Evolutionary conservation across 2,888 invertebrate genomes (phyloP), one percentile per base, ranked within the genome.

Genomic region (Brenthis daphne): DNA sequence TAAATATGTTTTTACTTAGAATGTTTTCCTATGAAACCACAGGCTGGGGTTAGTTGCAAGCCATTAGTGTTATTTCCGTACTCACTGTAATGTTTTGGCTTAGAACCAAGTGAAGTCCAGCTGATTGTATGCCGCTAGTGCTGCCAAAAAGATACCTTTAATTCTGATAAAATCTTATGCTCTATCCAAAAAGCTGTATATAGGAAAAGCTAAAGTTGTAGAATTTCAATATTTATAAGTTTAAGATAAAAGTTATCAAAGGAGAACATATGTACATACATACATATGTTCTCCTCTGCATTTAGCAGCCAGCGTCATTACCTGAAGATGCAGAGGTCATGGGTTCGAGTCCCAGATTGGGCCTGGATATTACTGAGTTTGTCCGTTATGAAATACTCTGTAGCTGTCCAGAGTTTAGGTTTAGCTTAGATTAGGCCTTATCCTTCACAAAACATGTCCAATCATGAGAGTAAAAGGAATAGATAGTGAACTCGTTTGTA

Each of bases 81-180:
- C 50, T 50, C 50, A 29, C 48, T 16, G 37, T 57, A 24, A 48
- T 64, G 57, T 57, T 65, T 65, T 65, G 65, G 65, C 65, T 43
- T 33, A 37, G 48, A 24, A 65, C 65, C 65, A 65, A 65, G 51
- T 37, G 37, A 65, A 13, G 65, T 14, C 11, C 43, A 65, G 57
- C 51, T 65, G 57, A 65, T 65, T 57, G 65, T 57, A 57, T 29
- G 4, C 37, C 51, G 33, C 13, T 37, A n/a, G 37, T 51, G 50
- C 43, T 65, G 65, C 57, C 65, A 65, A 65, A 33, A 64, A 48
- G n/a, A 43, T 43, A 43, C 37, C 58, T 48, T 50, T 60, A 58
- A n/a, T 54, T 54, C 24, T 53, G 20, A 57, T 47, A 57, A 1
- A 2, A 57, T 14, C 43, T 24, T 57, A 3, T 0, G 24, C 24